Evolutionary conservation across 53 echinoderm and acorn worm species (phyloP), one percentile per base, ranked within the genome.

Genomic region (Paelopatides confundens): DNA sequence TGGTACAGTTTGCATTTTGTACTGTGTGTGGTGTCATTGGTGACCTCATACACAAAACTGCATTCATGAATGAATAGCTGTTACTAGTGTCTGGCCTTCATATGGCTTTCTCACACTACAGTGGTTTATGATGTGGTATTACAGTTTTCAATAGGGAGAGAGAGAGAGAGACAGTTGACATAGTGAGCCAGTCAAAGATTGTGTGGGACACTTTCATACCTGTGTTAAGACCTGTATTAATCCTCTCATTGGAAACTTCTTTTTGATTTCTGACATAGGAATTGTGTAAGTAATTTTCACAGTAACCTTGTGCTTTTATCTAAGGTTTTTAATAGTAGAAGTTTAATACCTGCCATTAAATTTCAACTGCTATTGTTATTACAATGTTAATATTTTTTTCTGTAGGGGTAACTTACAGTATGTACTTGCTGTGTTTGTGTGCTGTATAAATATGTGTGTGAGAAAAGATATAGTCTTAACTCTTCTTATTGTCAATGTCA

Each of bases 21-120:
- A 74, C 34, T 21, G 26, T 46, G 46, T 40, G 39, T 74, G 67
- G 35, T 74, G 39, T 74, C 39, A 74, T 27, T 71, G 12, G 74
- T 74, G 74, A 74, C 40, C 74, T 74, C 74, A 74, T 74, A 38
- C 74, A 43, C 39, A 58, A 58, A 58, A 21, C 58, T 58, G 58
- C 24, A 58, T 58, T 58, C 58, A 58, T 58, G 58, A 58, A 58
- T 58, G 58, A 23, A 58, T 58, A 6, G 43, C 8, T 43, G 43
- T 43, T 12, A 43, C 9, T 43, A 6, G 18, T 54, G 54, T 23
- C 58, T 21, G 2, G 21, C 24, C n/a, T 58, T 43, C 10, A 10
- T 12, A 10, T 12, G 9, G 8, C 43, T 43, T 8, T 39, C 43
- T 43, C 43, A 10, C 9, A 8, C 12, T 1, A 43, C 7, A 58